Percentiles rank a stretch among this genome's conserved stretches.
Conservation (phyloP, 2,888 invertebrate species). For the Dicycla oo region DNA sequence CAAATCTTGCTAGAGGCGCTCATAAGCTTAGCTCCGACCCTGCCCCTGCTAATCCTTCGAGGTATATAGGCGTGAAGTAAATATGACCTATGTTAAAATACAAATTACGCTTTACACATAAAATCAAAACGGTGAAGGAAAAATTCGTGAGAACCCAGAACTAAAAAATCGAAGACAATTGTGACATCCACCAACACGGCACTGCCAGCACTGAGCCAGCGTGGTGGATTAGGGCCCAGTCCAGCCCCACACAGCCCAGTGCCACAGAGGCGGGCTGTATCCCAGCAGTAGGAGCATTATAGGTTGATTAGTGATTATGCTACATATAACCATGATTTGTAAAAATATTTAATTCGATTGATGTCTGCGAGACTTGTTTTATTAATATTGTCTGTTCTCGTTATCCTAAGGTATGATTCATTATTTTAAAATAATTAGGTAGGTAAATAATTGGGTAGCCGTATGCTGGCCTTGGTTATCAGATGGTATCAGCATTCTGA, state of each 20-base stretch:
- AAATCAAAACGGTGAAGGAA: no score
- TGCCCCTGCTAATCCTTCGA: no score
- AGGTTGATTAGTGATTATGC: not conserved
- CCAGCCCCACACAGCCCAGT: no score
- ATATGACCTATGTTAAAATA: no score
- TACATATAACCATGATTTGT: not conserved
- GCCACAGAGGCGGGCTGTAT: not conserved
- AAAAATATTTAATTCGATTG: not conserved
- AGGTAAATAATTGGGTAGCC: not conserved
- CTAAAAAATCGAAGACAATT: not conserved
- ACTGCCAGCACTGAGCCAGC: not conserved
- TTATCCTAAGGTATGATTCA: not conserved
- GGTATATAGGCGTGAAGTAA: no score
- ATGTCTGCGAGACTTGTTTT: not conserved
- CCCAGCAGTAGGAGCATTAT: not conserved
- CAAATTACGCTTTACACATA: no score
- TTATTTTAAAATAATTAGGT: constrained; percentile 8
- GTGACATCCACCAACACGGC: not conserved
- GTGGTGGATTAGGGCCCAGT: not conserved
- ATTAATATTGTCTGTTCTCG: not conserved
- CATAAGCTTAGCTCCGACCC: no score
- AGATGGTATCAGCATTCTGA: constrained; percentile 30
- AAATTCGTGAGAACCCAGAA: no score
- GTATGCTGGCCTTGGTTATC: constrained; percentile 20
- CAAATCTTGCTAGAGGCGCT: no score